These are phyloP conservation scores for Cryptocheilus praepositus DNA, from an alignment of 2,888 invertebrate genomes.

Conservation along the genomic window DNA sequence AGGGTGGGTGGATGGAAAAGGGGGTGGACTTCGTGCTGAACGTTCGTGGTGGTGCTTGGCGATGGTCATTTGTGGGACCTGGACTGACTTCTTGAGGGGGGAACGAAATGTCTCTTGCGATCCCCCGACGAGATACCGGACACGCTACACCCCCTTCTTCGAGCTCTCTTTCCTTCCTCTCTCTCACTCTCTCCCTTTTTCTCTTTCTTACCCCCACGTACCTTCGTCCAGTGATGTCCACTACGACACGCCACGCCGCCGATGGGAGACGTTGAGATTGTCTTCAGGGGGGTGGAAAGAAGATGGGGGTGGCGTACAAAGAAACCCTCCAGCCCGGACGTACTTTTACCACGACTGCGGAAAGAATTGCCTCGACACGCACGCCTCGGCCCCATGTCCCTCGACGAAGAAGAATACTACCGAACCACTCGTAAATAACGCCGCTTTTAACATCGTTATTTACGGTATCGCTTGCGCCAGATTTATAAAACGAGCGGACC, in stretches of 20 bases:
- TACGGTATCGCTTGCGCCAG: constrained; percentile 18
- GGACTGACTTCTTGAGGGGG: constrained; percentile 60
- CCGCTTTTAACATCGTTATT: constrained; percentile 50
- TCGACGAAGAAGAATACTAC: constrained; percentile 52
- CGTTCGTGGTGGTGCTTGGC: constrained; percentile 52
- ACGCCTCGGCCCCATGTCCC: constrained; percentile 44
- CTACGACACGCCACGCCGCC: constrained; percentile 57
- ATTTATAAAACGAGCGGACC: constrained; percentile 37
- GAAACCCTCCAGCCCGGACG: constrained; percentile 43
- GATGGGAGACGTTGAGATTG: constrained; percentile 63
- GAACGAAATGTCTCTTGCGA: constrained; percentile 74
- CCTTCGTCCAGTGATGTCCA: constrained; percentile 59
- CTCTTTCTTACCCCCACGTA: neutral
- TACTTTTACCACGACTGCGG: constrained; percentile 57
- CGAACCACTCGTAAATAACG: constrained; percentile 55
- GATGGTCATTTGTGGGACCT: constrained; percentile 73
- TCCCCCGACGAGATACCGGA: constrained; percentile 72
- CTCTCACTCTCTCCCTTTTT: constrained; percentile 2
- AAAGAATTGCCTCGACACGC: constrained; percentile 59
- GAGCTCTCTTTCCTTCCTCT: constrained; percentile 30
- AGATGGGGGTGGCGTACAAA: constrained; percentile 50
- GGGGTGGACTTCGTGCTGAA: constrained; percentile 47
- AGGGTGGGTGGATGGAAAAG: constrained; percentile 14
- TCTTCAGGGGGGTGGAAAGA: constrained; percentile 43
- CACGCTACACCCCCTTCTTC: constrained; percentile 68